Evolutionary conservation across 2,888 invertebrate species (phyloP).

Genomic region (Archips xylosteana): DNA sequence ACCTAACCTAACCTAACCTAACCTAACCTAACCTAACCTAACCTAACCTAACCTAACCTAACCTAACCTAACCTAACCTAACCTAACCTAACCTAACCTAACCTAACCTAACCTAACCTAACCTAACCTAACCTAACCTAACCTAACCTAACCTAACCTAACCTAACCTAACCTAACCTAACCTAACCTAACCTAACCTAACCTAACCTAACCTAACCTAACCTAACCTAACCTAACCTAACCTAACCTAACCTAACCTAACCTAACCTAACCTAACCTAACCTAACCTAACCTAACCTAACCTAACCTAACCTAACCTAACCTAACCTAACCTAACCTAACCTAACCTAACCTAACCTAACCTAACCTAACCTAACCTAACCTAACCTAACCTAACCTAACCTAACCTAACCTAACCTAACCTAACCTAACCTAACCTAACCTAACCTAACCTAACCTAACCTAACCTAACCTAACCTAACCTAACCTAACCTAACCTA

Average conservation of each 20-base stretch:
- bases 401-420: no score
- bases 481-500: not conserved
- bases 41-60: slow-evolving; percentile 21
- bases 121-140: slow-evolving; percentile 22
- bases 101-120: slow-evolving; percentile 22
- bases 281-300: no score
- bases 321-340: no score
- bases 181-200: not conserved
- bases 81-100: slow-evolving; percentile 22
- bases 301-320: no score
- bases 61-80: slow-evolving; percentile 22
- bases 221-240: slow-evolving; percentile 14
- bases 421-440: no score
- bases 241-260: slow-evolving; percentile 18
- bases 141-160: slow-evolving; percentile 22
- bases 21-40: slow-evolving; percentile 22
- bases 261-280: no score
- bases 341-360: no score
- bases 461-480: not conserved
- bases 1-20: slow-evolving; percentile 22
- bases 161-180: slow-evolving; percentile 16
- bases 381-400: no score
- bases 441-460: slow-evolving; percentile 12
- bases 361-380: no score
- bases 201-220: slow-evolving; percentile 16